Evolutionary conservation across 2,888 invertebrate genomes (phyloP), one percentile per base, ranked within the genome.

Genomic region (Clistopyga incitator): DNA sequence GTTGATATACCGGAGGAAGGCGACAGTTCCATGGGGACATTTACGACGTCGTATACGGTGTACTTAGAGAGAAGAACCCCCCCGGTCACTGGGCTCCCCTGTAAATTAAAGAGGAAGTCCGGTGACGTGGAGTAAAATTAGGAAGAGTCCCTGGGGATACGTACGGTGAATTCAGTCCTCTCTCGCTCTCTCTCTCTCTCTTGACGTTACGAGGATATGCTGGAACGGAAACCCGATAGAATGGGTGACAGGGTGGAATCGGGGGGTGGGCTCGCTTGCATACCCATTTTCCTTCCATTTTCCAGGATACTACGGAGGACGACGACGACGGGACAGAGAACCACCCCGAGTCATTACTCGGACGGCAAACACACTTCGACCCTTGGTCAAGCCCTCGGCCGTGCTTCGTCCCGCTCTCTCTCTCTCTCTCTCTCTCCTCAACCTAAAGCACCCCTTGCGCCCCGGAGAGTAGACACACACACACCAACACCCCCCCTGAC

Each of bases 291-390:
- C 91, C 87, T 84, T 82, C 83, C 64, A 86, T 82, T 82, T 81
- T 81, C 81, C 78, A 70, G 82, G 64, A 78, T 74, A 68, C 81
- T 54, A 78, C 75, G 71, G 74, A 85, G 82, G 79, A 82, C n/a
- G n/a, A n/a, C n/a, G 85, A 71, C 81, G 77, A 78, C 56, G 77
- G 77, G 77, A 78, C 76, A 82, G 85, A 90, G 90, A 91, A 75
- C 70, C 82, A 90, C 90, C 86, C 89, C 88, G 91, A 90, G 91
- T 92, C 93, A 93, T 93, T 93, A 92, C 93, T 93, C 88, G 92
- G 91, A 92, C 89, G 88, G 93, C 93, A 93, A 93, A 93, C 92
- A 93, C 91, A 92, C 93, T 92, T 92, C 89, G 92, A 90, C 90
- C 91, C 91, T 90, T 90, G 90, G 90, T 88, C 90, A 88, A 89